Conservation (phyloP, 2,797 vertebrate species). For the Passerculus sandwichensis region DNA sequence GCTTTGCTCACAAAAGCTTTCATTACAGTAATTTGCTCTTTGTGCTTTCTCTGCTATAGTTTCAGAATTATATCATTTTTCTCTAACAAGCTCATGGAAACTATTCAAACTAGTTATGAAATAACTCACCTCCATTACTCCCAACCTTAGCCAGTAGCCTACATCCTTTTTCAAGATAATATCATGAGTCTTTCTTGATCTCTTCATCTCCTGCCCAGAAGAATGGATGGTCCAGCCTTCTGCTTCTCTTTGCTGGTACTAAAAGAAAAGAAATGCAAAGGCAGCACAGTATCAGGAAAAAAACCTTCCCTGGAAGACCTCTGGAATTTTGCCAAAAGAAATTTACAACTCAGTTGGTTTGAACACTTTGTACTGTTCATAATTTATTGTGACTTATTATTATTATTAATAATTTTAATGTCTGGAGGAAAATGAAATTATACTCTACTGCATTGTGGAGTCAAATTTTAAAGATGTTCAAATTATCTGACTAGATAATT, state of each 20-base stretch:
- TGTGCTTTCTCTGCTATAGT: neutral
- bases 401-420: constrained; percentile 34
- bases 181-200: neutral
- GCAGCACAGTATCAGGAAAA: neutral
- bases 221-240: neutral
- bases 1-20: neutral
- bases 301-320: neutral
- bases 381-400: constrained; percentile 6
- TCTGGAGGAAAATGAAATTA: neutral
- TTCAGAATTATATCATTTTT: neutral
- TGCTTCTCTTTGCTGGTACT: neutral
- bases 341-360: neutral
- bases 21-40: neutral
- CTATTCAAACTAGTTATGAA: neutral
- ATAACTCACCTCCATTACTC: neutral
- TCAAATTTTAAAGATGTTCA: constrained; percentile 24
- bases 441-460: neutral
- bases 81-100: neutral
- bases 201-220: neutral
- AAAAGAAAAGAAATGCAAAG: constrained; percentile 3
- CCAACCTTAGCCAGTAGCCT: neutral
- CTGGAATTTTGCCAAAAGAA: constrained; percentile 1
- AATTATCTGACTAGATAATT: neutral
- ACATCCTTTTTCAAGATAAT: neutral
- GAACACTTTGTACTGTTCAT: neutral